Evolutionary conservation across 2,888 invertebrate genomes (phyloP).

Genomic region (Macaria notata): DNA sequence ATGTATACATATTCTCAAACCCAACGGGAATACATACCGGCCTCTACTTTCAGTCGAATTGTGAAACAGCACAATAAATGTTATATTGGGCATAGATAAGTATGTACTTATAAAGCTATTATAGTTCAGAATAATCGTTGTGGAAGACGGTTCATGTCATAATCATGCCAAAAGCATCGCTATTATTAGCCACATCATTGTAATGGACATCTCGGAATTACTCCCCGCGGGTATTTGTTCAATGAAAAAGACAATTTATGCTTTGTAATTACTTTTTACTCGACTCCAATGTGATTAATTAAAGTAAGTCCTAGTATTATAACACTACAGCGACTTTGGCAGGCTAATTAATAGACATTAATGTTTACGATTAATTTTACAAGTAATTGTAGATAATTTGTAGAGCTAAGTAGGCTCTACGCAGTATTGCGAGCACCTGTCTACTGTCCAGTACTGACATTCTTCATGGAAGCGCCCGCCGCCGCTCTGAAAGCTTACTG

Average conservation of each 20-base stretch:
- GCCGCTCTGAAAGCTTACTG: constrained; percentile 1
- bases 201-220: constrained; percentile 3
- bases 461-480: constrained; percentile 9
- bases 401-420: constrained; percentile 1
- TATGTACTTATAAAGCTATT: too few species aligned
- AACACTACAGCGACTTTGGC: neutral
- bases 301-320: neutral
- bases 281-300: neutral
- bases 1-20: too few species aligned
- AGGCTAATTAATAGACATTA: constrained; percentile 6
- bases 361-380: constrained; percentile 7
- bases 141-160: neutral
- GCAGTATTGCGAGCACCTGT: neutral
- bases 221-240: neutral
- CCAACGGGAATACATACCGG: too few species aligned
- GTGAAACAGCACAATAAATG: too few species aligned
- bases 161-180: too few species aligned
- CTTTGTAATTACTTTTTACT: constrained; percentile 5
- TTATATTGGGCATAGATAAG: too few species aligned
- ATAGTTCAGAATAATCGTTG: too few species aligned
- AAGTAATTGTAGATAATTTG: constrained; percentile 2
- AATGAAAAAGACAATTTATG: neutral
- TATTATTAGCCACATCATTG: neutral
- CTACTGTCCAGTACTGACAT: constrained; percentile 5
- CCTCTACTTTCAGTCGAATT: too few species aligned